Evolutionary conservation across 2,797 vertebrate genomes (phyloP), one percentile per base, ranked within the genome.

Genomic region (Geotrypetes seraphini): DNA sequence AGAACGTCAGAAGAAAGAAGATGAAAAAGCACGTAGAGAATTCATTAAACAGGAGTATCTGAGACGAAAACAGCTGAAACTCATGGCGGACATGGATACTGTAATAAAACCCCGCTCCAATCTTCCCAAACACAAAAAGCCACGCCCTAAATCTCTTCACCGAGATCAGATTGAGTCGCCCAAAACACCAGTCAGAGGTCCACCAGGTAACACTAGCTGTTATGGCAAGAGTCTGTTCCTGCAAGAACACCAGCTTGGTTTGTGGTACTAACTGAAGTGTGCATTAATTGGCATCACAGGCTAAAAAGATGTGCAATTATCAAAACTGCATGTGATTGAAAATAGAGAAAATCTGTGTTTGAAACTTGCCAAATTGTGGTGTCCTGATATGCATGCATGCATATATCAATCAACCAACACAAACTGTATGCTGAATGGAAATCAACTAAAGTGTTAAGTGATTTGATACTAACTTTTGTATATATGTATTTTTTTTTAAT

Each of bases 11-110:
- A 91, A 88, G 67, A 96, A 96, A 64, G 96, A 99, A 57, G 96
- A 97, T 28, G 96, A 97, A 47, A 84, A 84, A 54, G 87, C 90
- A 16, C 82, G 94, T n/a, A 71, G 79, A 45, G 90, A 99, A 52
- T 99, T 89, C 59, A 99, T 99, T 68, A 93, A 96, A 62, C 94
- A 92, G 64, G 95, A 99, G 27, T 92, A 96, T 33, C 82, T 99
- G 68, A 78, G 94, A 49, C 86, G 92, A 55, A 99, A 99, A 67
- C 94, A 97, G 50, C 75, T 99, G 5, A 97, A 96, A 50, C 85
- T 99, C n/a, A 96, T 97, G 92, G 78, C 90, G 57, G 96, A 96
- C 53, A 96, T 97, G 96, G 89, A 94, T 50, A 84, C 76, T 1
- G 61, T 97, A 32, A 88, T 97, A 35, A 95, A 92, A 41, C 77